Evolutionary conservation across 1,140 invertebrate species (phyloP).

Genomic region (Oedothorax gibbosus): DNA sequence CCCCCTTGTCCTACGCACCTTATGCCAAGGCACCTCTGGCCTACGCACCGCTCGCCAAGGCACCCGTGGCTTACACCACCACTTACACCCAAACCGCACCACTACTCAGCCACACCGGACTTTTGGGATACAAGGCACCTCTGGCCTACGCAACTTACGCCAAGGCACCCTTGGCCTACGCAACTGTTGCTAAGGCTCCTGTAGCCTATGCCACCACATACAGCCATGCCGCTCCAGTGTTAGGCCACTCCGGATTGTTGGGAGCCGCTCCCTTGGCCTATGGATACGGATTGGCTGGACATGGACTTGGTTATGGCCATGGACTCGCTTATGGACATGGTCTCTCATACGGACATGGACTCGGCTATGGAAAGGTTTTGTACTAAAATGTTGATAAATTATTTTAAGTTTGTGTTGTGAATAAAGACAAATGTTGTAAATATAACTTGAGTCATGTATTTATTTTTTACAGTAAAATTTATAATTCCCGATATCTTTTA

Average conservation of each 20-base stretch:
- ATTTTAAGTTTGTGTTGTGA: not conserved
- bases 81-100: not conserved
- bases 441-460: not conserved
- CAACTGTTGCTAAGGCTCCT: slow-evolving; percentile 17
- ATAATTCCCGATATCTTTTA: not conserved
- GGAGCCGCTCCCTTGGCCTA: slow-evolving; percentile 46
- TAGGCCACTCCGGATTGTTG: slow-evolving; percentile 32
- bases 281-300: slow-evolving; percentile 2
- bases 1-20: not conserved
- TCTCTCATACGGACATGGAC: not conserved
- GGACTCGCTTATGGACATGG: slow-evolving; percentile 6
- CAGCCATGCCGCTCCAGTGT: slow-evolving; percentile 27
- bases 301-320: slow-evolving; percentile 14
- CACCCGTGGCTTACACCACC: not conserved
- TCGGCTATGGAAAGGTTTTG: not conserved
- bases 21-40: not conserved
- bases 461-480: slow-evolving; percentile 1
- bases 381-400: not conserved
- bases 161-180: not conserved
- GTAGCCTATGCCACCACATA: slow-evolving; percentile 9
- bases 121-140: too few relatives aligned
- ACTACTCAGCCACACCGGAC: not conserved
- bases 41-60: not conserved
- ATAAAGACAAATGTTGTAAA: too few relatives aligned
- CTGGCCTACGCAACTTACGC: not conserved